phyloP scores from a whole-genome alignment of 2,888 invertebrate species.

The Nomada fucata region DNA sequence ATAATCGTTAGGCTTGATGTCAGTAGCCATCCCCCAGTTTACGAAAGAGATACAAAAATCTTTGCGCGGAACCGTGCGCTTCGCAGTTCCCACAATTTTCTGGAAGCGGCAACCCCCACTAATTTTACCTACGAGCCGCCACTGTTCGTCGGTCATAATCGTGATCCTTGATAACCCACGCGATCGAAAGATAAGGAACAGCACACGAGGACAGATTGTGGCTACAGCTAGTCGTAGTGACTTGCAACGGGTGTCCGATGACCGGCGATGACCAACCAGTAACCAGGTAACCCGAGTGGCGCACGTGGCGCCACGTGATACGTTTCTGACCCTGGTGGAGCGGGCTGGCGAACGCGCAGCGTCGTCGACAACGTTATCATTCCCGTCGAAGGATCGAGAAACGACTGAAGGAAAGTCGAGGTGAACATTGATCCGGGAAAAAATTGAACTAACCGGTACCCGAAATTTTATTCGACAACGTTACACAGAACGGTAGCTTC shows the following conservation, averaged over 20 bases:
- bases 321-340: constrained; percentile 53
- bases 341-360: constrained; percentile 13
- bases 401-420: constrained; percentile 36
- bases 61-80: too few species aligned
- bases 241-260: constrained; percentile 73
- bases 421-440: constrained; percentile 17
- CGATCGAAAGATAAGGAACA: constrained; percentile 43
- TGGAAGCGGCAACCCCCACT: too few species aligned
- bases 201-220: constrained; percentile 49
- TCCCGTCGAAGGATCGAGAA: constrained; percentile 40
- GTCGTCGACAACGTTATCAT: constrained; percentile 43
- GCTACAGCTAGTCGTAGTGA: constrained; percentile 49
- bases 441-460: too few species aligned
- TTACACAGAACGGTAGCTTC: too few species aligned
- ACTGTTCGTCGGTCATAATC: not conserved
- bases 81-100: too few species aligned
- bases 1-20: too few species aligned
- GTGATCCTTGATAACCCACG: not conserved
- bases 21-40: too few species aligned
- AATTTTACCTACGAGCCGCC: too few species aligned
- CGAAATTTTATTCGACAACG: too few species aligned
- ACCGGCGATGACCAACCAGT: constrained; percentile 64
- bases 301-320: constrained; percentile 77
- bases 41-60: too few species aligned
- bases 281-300: constrained; percentile 74